Evolutionary conservation across 2,888 invertebrate species (phyloP), one percentile per base, ranked within the genome.

Genomic region (Eucera pruinosa): DNA sequence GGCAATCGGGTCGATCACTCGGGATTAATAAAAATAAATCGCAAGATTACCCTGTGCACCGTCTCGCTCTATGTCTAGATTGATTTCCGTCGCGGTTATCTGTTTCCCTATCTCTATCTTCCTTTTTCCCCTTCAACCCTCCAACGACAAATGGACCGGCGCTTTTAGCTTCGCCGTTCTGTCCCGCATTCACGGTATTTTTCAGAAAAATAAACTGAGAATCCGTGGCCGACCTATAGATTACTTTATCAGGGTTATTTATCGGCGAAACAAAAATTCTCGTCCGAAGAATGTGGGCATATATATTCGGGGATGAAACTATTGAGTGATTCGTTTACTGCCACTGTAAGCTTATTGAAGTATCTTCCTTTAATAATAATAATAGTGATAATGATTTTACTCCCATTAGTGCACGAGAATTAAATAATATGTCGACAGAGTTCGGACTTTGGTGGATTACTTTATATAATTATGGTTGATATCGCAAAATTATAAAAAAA

Each of bases 1-100:
- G 50, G 67, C 62, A 68, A 61, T 25, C 45, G 27, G 75, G 39
- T 67, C 75, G 75, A 77, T 77, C 77, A 47, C n/a, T 11, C 39
- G 11, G 62, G 76, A 68, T 77, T 77, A 77, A 77, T 68, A 77
- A 75, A 75, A 77, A 75, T 77, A 77, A 75, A 77, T 77, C 77
- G 62, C 62, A 62, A 75, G 76, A 75, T 75, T 77, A 77, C 47
- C 25, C 39, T 47, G 50, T 15, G 1, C 36, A 18, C 7, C 50
- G 33, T 65, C 58, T 60, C 74, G 33, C 43, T 48, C 66, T 61
- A 48, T 18, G 25, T 58, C 67, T 39, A 58, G 65, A 77, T 75
- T 67, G 77, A 77, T 77, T 75, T 68, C 76, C 39, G 48, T 48
- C 74, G 41, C 47, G 27, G 57, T 54, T 62, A 50, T 50, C 36